phyloP scores from a whole-genome alignment of 1,140 invertebrate species.

The Leptopilina clavipes region DNA sequence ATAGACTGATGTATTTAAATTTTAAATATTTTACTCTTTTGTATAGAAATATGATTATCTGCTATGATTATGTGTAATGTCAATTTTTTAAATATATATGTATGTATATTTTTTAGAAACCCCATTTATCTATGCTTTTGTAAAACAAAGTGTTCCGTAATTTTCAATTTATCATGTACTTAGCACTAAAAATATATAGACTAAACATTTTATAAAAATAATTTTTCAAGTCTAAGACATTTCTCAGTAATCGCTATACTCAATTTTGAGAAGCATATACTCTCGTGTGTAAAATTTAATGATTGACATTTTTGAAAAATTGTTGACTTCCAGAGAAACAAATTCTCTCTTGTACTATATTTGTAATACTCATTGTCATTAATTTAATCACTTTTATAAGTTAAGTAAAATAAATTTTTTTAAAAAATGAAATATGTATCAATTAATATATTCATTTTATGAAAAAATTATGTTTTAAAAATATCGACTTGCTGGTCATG shows the following conservation, averaged over 20 bases:
- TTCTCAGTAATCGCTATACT: not conserved
- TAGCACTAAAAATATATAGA: not conserved
- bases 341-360: not conserved
- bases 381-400: not conserved
- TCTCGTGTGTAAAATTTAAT: not conserved
- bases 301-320: not conserved
- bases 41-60: not conserved
- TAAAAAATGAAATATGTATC: not conserved
- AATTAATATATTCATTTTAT: no score
- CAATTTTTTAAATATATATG: no score
- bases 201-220: not conserved
- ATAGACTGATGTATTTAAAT: conserved; percentile 15
- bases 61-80: no score
- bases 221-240: not conserved
- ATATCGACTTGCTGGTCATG: no score
- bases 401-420: not conserved
- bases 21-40: not conserved
- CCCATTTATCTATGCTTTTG: not conserved
- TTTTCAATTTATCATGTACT: not conserved
- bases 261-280: not conserved
- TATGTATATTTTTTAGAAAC: no score
- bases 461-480: no score
- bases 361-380: conserved; percentile 12
- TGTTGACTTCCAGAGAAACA: not conserved
- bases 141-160: not conserved